Evolutionary conservation across 2,797 vertebrate species (phyloP).

Genomic region (Periophthalmus magnuspinnatus): DNA sequence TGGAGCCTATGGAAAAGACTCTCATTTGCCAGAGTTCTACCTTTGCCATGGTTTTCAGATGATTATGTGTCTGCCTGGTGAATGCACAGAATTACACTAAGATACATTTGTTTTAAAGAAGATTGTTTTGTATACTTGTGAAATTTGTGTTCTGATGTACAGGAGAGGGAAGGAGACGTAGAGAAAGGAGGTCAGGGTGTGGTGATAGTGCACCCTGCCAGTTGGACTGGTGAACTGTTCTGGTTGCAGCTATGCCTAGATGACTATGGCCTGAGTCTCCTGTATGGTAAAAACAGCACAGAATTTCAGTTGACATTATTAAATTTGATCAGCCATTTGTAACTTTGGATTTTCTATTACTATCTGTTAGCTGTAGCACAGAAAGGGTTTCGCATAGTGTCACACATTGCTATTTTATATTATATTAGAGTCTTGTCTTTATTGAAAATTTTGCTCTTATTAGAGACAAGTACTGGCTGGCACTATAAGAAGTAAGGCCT

Average conservation of each 20-base stretch:
- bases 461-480: too few relatives aligned
- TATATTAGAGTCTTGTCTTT: too few relatives aligned
- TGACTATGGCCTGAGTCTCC: conserved; percentile 28
- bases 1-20: conserved; percentile 70
- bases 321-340: too few relatives aligned
- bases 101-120: conserved; percentile 52
- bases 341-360: too few relatives aligned
- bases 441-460: too few relatives aligned
- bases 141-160: conserved; percentile 21
- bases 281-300: background rate
- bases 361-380: too few relatives aligned
- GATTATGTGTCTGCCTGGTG: conserved; percentile 32
- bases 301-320: background rate
- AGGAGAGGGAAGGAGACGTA: conserved; percentile 13
- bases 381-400: too few relatives aligned
- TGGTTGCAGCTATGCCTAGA: conserved; percentile 46
- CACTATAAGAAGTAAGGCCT: too few relatives aligned
- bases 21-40: conserved; percentile 60
- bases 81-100: conserved; percentile 37
- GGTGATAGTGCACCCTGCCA: conserved; percentile 66
- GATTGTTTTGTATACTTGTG: conserved; percentile 52
- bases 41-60: conserved; percentile 55
- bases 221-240: conserved; percentile 64
- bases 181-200: conserved; percentile 68
- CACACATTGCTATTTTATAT: too few relatives aligned